Conservation (phyloP, 2,888 invertebrate genomes). For the Dexiosoma caninum region DNA sequence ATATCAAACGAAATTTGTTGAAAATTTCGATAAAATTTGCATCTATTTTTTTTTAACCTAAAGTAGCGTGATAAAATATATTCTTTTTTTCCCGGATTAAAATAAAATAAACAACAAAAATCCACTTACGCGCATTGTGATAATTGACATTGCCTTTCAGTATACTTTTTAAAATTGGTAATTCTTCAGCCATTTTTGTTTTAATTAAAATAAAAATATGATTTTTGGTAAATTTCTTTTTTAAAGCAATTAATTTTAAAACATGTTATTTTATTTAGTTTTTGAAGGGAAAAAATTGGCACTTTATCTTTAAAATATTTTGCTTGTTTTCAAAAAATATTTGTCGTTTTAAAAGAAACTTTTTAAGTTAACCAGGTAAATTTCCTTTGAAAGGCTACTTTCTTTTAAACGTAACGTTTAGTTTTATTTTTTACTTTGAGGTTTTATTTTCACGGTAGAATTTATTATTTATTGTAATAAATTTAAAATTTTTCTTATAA, state of each 20-base stretch:
- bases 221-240: constrained; percentile 27
- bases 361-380: constrained; percentile 41
- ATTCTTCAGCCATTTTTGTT: constrained; percentile 88
- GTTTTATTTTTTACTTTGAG: constrained; percentile 23
- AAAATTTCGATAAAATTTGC: too few relatives aligned
- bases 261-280: constrained; percentile 46
- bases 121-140: constrained; percentile 93
- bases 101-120: background rate
- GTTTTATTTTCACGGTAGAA: constrained; percentile 15
- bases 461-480: constrained; percentile 35
- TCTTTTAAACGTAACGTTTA: constrained; percentile 15
- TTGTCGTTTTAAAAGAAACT: constrained; percentile 33
- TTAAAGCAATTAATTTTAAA: constrained; percentile 16
- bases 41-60: too few relatives aligned
- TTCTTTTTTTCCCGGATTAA: too few relatives aligned
- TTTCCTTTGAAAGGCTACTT: constrained; percentile 17
- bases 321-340: constrained; percentile 51
- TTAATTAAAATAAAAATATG: background rate
- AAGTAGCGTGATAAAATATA: too few relatives aligned
- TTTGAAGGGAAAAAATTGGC: constrained; percentile 44
- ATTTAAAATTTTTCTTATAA: constrained; percentile 47
- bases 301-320: constrained; percentile 35
- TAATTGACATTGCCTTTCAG: constrained; percentile 93
- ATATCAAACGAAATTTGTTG: too few relatives aligned
- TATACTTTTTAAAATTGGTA: constrained; percentile 93